Conservation (phyloP, 1,140 invertebrate species). For the Physella acuta region DNA sequence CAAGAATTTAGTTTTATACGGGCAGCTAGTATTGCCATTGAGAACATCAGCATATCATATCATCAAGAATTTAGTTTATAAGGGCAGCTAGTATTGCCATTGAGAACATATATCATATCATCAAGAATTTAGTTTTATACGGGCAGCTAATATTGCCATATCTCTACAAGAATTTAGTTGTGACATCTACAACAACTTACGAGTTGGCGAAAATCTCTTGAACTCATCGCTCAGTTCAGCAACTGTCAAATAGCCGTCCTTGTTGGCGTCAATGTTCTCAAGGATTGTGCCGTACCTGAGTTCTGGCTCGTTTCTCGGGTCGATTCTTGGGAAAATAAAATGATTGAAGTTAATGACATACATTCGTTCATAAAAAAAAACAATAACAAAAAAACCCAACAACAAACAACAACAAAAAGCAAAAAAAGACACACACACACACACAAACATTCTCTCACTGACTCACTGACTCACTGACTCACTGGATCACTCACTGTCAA, state of each 20-base stretch:
- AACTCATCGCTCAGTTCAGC: constrained; percentile 3
- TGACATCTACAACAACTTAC: background rate
- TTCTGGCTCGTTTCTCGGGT: background rate
- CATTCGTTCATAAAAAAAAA: too few relatives aligned
- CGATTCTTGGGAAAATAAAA: background rate
- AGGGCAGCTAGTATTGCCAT: too few relatives aligned
- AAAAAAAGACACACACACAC: too few relatives aligned
- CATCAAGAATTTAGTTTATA: background rate
- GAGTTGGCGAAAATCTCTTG: background rate
- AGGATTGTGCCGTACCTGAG: constrained; percentile 1
- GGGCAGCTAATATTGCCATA: background rate
- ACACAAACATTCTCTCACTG: background rate
- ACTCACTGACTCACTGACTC: background rate
- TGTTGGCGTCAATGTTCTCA: constrained; percentile 2
- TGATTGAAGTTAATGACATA: background rate
- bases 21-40: background rate
- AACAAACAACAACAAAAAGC: too few relatives aligned
- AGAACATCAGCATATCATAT: background rate
- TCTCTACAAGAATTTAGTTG: background rate
- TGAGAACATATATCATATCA: background rate
- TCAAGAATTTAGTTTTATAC: background rate
- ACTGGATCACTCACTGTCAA: background rate
- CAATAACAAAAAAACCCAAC: too few relatives aligned
- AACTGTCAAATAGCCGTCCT: background rate
- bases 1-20: background rate